Evolutionary conservation across 2,113 vertebrate genomes (phyloP).

Genomic region (Gavialis gangeticus): DNA sequence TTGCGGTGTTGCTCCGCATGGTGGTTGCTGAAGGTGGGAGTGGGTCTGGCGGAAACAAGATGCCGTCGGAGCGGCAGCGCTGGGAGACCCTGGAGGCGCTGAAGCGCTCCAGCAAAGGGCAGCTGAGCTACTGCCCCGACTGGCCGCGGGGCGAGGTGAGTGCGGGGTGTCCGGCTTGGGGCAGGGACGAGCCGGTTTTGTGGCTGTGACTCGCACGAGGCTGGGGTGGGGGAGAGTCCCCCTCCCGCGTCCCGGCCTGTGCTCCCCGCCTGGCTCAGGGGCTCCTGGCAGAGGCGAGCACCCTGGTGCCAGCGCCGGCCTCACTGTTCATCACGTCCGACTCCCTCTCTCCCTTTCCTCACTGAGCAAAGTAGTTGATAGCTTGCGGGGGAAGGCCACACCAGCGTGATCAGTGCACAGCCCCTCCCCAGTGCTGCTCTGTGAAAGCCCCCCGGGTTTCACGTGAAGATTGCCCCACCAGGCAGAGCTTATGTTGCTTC

Average conservation of each 20-base stretch:
- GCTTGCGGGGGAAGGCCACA: background rate
- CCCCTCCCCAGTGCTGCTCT: background rate
- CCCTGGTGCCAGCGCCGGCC: no score
- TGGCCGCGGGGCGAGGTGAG: constrained; percentile 77
- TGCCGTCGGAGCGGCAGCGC: constrained; percentile 69
- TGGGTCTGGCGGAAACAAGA: fast-evolving
- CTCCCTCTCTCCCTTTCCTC: background rate
- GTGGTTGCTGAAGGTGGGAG: fast-evolving
- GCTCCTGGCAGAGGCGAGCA: background rate
- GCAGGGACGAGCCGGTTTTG: background rate
- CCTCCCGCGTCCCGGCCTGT: no score
- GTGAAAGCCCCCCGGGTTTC: background rate
- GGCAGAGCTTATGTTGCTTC: background rate
- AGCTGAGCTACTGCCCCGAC: constrained; percentile 71
- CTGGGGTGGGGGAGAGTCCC: no score
- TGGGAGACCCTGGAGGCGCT: constrained; percentile 80
- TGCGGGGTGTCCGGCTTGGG: fast-evolving
- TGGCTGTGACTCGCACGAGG: background rate
- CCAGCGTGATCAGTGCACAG: background rate
- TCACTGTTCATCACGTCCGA: background rate
- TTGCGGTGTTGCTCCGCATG: fast-evolving
- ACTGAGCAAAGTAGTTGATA: background rate
- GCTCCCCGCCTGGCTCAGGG: no score
- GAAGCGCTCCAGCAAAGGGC: constrained; percentile 78
- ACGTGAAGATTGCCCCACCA: background rate